Base-by-base conservation (phyloP, 2,888 invertebrate genomes). In the Drosophila acutilabella region DNA sequence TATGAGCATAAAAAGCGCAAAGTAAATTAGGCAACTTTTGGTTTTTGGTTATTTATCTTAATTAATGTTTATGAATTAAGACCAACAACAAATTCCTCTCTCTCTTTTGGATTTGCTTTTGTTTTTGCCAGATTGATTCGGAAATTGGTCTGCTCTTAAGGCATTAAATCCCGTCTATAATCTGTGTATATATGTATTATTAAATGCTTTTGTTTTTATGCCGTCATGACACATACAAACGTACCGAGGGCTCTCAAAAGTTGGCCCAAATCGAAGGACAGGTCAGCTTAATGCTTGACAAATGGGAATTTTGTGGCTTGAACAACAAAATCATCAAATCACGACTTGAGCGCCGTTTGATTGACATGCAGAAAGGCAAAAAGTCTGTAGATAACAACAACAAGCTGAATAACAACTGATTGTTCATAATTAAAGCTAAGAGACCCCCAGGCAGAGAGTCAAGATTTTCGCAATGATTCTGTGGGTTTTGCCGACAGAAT, bases 381-480 rank as follows among this genome's bases (percentile, higher is more conserved):
- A 47, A 40, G 64, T 36, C n/a, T 56, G 36, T 51, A 69, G n/a
- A 48, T 51, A 65, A 36, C 40, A 64, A 51, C 61, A 58, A 69
- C 59, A 42, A 23, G 23, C 23, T 23, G 23, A 23, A 68, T 59
- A 64, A 66, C 62, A 71, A 65, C 71, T 68, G 88, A 84, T 88
- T 88, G 74, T 78, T 88, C 83, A 83, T 88, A 88, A 88, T 83
- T 83, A 88, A 88, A 88, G 83, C 68, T 56, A 71, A 74, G 72
- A 74, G 69, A 51, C 66, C 71, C 69, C 57, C 67, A 71, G 87
- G 86, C 71, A 64, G 33, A 20, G 50, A 57, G 23, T 33, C 66
- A 65, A 52, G 59, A 56, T 84, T 84, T 83, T 87, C 69, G 89
- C 89, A 84, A 88, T 77, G 60, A 81, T 87, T 87, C 84, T 83